A percentile compares a stretch with the other conserved stretches of the same genome.
Conservation (phyloP, 2,113 vertebrate species). For the Cyanoramphus novaezelandiae region DNA sequence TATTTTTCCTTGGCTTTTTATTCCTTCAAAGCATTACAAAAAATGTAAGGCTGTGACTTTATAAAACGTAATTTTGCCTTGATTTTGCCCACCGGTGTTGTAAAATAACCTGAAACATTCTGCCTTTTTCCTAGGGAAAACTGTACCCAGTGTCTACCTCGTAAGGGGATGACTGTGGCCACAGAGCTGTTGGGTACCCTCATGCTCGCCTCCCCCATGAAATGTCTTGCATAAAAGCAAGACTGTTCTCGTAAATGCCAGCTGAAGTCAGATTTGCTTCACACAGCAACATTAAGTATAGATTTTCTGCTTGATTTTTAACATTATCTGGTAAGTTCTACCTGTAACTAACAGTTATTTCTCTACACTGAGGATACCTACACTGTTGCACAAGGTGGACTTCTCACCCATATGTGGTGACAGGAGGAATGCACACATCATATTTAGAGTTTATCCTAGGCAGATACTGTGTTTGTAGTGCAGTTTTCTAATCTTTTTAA, state of each 20-base stretch:
- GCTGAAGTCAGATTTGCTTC: not conserved
- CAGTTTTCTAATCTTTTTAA: conserved; percentile 18
- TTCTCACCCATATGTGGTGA: not conserved
- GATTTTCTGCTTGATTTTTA: not conserved
- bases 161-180: not conserved
- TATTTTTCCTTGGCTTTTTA: conserved; percentile 45
- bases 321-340: not conserved
- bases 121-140: not conserved
- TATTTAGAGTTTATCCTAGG: not conserved
- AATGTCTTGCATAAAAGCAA: not conserved
- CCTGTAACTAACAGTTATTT: conserved; percentile 10
- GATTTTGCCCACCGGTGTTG: not conserved
- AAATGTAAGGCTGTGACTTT: conserved; percentile 34
- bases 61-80: conserved; percentile 1
- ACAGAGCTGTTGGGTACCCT: not conserved
- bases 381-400: not conserved
- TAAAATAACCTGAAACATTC: conserved; percentile 17
- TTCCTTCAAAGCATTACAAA: conserved; percentile 55
- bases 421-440: not conserved
- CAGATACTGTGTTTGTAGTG: not conserved
- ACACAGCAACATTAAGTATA: not conserved
- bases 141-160: not conserved
- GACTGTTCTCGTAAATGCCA: not conserved
- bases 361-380: not conserved
- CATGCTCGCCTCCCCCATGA: not conserved